Percentiles rank a stretch among this genome's conserved stretches.
Conservation (phyloP, 2,888 invertebrate genomes). For the Drosophila vallismaia region DNA sequence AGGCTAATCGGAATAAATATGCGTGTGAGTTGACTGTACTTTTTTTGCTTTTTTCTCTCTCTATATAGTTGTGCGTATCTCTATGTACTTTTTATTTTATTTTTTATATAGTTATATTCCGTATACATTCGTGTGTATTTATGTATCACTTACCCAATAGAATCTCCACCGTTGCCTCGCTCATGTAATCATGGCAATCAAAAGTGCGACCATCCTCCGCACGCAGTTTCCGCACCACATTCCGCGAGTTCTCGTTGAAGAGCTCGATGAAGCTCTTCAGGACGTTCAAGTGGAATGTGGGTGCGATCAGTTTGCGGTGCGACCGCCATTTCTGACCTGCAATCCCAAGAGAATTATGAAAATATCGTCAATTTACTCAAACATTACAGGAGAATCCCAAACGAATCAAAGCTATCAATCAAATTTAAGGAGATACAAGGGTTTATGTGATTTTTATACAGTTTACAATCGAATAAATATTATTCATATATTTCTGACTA, state of each 20-base stretch:
- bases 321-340: conserved; percentile 93
- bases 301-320: conserved; percentile 93
- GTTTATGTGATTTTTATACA: too few relatives aligned
- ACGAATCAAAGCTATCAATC: too few relatives aligned
- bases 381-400: too few relatives aligned
- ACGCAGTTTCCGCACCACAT: conserved; percentile 89
- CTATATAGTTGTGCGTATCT: not conserved
- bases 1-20: conserved; percentile 17
- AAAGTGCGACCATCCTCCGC: conserved; percentile 88
- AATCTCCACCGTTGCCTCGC: conserved; percentile 93
- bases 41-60: conserved; percentile 14
- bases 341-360: not conserved
- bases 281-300: conserved; percentile 94
- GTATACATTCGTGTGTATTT: conserved; percentile 8
- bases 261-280: conserved; percentile 93
- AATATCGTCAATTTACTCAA: too few relatives aligned
- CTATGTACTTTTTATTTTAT: not conserved
- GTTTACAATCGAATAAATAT: too few relatives aligned
- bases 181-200: conserved; percentile 93
- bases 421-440: too few relatives aligned
- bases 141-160: conserved; percentile 87
- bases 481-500: too few relatives aligned
- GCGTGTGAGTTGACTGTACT: conserved; percentile 69
- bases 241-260: conserved; percentile 92
- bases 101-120: conserved; percentile 8